Percentiles rank a stretch among this genome's conserved stretches.
Evolutionary conservation across 1,140 invertebrate species (phyloP).

Genomic region (Dreissena rostriformis): DNA sequence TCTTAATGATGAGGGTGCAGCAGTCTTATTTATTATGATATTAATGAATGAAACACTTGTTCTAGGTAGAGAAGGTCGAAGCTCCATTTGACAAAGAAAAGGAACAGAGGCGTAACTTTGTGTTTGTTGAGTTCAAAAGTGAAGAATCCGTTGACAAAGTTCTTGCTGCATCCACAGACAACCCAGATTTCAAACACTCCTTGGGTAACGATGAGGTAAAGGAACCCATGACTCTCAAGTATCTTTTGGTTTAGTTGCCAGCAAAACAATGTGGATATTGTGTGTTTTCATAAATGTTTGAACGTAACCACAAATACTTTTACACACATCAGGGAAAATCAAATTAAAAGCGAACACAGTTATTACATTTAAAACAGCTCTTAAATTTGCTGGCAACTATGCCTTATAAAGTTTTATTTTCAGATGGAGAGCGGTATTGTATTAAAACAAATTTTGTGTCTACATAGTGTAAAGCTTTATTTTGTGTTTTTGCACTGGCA

Average conservation of each 20-base stretch:
- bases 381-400: no score
- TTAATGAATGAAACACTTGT: slow-evolving; percentile 3
- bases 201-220: slow-evolving; percentile 90
- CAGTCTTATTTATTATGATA: slow-evolving; percentile 3
- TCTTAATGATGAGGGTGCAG: not conserved
- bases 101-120: slow-evolving; percentile 97
- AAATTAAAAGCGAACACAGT: no score
- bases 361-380: no score
- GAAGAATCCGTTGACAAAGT: slow-evolving; percentile 95
- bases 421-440: no score
- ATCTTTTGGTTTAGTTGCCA: no score
- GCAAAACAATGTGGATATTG: no score
- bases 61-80: slow-evolving; percentile 95
- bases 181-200: slow-evolving; percentile 84
- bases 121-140: slow-evolving; percentile 96
- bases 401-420: no score
- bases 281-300: no score
- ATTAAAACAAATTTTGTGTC: no score
- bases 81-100: slow-evolving; percentile 98
- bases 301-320: no score
- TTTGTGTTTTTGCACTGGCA: slow-evolving; percentile 34
- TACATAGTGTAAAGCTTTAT: not conserved
- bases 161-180: slow-evolving; percentile 90
- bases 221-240: no score
- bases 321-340: no score